Conservation (phyloP, 2,797 vertebrate species). For the Hoplostethus mediterraneus region DNA sequence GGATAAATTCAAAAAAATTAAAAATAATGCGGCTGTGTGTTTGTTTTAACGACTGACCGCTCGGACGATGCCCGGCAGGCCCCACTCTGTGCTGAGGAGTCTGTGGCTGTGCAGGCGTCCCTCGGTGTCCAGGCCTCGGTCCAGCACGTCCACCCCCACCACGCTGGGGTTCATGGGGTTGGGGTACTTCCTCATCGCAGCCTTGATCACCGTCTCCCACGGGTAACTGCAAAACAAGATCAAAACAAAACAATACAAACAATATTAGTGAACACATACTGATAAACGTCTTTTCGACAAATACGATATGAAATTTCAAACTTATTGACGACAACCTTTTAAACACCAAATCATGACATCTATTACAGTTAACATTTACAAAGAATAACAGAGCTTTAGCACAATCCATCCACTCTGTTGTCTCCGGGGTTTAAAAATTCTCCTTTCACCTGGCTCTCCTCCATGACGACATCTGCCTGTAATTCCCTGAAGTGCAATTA, state of each 20-base stretch:
- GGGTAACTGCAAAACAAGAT: constrained; percentile 87
- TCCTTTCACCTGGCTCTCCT: no score
- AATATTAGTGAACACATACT: background rate
- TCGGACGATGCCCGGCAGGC: constrained; percentile 92
- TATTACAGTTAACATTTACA: no score
- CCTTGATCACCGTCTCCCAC: constrained; percentile 97
- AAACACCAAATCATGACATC: no score
- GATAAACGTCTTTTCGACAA: background rate
- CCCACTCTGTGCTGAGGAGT: constrained; percentile 98
- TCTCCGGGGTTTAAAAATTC: no score
- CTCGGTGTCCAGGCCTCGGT: constrained; percentile 87
- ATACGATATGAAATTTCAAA: background rate
- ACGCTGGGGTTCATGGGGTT: constrained; percentile 99
- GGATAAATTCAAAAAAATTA: no score
- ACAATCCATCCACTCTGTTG: no score
- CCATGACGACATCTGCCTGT: no score
- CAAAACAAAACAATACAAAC: background rate
- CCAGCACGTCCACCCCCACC: constrained; percentile 95
- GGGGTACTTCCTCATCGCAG: constrained; percentile 98
- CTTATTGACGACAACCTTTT: no score
- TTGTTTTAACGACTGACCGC: constrained; percentile 82
- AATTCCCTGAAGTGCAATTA: no score
- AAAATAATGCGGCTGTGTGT: no score
- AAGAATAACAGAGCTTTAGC: no score
- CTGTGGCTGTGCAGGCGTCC: constrained; percentile 97